Evolutionary conservation across 2,888 invertebrate genomes (phyloP), one percentile per base, ranked within the genome.

Genomic region (Drosophila falleni): DNA sequence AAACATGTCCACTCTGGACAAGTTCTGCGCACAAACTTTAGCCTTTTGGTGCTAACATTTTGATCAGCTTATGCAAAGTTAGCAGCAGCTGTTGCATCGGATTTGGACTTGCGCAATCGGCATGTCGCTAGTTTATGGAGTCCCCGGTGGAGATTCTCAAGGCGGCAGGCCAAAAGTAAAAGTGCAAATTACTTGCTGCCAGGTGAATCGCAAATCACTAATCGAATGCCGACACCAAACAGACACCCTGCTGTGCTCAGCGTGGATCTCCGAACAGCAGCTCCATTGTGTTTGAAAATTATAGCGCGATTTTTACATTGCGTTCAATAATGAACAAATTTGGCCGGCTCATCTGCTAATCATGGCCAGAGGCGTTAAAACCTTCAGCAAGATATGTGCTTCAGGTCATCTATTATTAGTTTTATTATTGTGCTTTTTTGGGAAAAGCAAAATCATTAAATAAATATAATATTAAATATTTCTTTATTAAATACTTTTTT

Each of bases 1-100:
- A 23, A 59, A 58, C 65, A 59, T 76, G 68, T 78, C 67, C 74
- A 80, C 58, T 50, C 64, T 33, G 16, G 56, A 33, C 69, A 62
- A 54, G 85, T 84, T 84, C 84, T 87, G 62, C 72, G 46, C 39
- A 63, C 73, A 76, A 89, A 89, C 84, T 84, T 84, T 84, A 87
- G 87, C 89, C 84, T 84, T 89, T 84, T 73, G 89, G 63, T 89
- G 85, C 78, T 63, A 83, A 70, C 78, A 73, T 42, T 33, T 68
- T 67, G 71, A 53, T 74, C 44, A 50, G 69, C 83, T 89, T 75
- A 89, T 81, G 85, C 89, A 83, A 89, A 82, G 53, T 41, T 61
- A 10, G 63, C 56, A 51, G 66, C 58, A 55, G 69, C 80, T 64
- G 74, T 50, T 26, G 44, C 54, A 51, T 33, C 50, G 39, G 47